phyloP scores from a whole-genome alignment of 35 echinoderm and acorn worm species.

The Ptychodera flava region DNA sequence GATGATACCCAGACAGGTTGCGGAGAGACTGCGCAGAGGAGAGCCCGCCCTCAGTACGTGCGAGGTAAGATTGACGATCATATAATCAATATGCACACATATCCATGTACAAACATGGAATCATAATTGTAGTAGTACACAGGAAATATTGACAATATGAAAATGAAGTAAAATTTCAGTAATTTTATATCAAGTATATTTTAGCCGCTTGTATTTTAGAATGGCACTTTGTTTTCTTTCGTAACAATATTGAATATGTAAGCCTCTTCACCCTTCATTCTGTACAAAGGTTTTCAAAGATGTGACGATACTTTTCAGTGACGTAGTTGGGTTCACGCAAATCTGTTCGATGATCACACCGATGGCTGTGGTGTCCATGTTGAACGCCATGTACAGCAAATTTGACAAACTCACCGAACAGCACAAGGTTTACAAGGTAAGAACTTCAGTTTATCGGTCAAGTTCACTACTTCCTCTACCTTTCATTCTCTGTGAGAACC shows the following conservation, averaged over 20 bases:
- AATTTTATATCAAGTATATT: too few relatives aligned
- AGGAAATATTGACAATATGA: too few relatives aligned
- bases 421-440: constrained; percentile 85
- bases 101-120: too few relatives aligned
- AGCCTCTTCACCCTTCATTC: too few relatives aligned
- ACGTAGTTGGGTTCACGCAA: constrained; percentile 86
- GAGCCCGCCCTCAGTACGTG: constrained; percentile 92
- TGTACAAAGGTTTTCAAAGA: constrained; percentile 89
- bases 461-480: too few relatives aligned
- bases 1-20: constrained; percentile 89
- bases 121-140: too few relatives aligned
- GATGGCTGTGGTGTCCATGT: constrained; percentile 90
- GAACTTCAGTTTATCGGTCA: too few relatives aligned
- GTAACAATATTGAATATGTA: too few relatives aligned
- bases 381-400: constrained; percentile 95
- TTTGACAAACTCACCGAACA: constrained; percentile 92
- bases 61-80: constrained; percentile 48
- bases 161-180: too few relatives aligned
- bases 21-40: constrained; percentile 80
- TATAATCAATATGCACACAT: not conserved
- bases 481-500: too few relatives aligned
- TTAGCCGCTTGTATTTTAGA: too few relatives aligned
- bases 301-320: constrained; percentile 91
- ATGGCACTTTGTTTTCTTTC: too few relatives aligned
- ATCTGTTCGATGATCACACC: constrained; percentile 94